Evolutionary conservation across 2,113 vertebrate genomes (phyloP), one percentile per base, ranked within the genome.

Genomic region (Myrmecophaga tridactyla): DNA sequence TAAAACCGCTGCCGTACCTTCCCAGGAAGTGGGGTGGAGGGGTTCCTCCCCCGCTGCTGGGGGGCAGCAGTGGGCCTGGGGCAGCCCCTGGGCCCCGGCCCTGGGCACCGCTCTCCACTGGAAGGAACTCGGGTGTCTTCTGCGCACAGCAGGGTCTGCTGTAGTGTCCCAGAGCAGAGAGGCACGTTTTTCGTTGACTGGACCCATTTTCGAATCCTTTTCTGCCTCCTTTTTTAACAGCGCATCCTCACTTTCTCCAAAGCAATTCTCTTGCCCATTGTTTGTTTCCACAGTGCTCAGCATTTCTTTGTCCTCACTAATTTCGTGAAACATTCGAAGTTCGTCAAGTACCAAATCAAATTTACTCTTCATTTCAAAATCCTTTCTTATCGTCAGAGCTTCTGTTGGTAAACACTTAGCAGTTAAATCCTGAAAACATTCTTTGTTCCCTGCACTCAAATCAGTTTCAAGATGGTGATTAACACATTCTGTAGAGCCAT

Each of bases 281-380:
- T 94, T 93, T 97, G 90, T 97, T 98, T 97, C 95, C 90, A 92
- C 86, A 67, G 86, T 82, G 75, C 77, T 94, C 58, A 96, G 88
- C 94, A 46, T 97, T 97, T 98, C 96, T 93, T 97, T 93, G 97
- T 97, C 97, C 60, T 81, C 98, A 96, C 98, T 98, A 97, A 99
- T 99, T 90, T 98, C 97, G 94, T 99, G 99, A 98, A 98, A 99
- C 96, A 98, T 96, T 41, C 1, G 95, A 94, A 99, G 98, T 96
- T 99, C 99, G 97, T 98, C 97, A 86, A 99, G 89, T 43, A 99
- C 99, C 93, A 98, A 96, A 98, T 99, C 98, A 86, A 99, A 99
- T 92, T 98, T 96, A 70, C 97, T 97, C 93, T 98, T 99, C 98
- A 99, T 98, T 95, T 99, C 98, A 97, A 98, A 98, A 96, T 98